Evolutionary conservation across 2,888 invertebrate species (phyloP), one percentile per base, ranked within the genome.

Genomic region (Sminthurinus aureus): DNA sequence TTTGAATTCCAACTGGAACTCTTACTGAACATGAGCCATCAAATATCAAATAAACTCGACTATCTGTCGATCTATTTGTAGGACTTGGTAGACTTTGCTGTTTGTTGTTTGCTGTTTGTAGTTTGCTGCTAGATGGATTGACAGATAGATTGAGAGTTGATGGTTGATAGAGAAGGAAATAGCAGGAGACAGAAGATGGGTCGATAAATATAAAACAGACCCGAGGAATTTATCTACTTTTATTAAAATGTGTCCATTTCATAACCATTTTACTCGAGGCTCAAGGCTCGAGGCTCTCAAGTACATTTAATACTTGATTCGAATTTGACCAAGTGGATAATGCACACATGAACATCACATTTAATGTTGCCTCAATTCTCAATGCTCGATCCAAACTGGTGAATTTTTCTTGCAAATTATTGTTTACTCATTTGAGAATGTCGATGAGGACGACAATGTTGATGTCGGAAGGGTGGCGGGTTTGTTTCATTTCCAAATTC

Each of bases 341-440:
- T 58, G 58, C 58, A 58, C 58, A 58, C 58, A 58, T 9, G 2
- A 58, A 71, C 67, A 11, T 64, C 64, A 2, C n/a, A 20, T 67
- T 67, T 67, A n/a, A 20, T 67, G n/a, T 67, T 67, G n/a, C 22
- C 18, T 64, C 9, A 3, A n/a, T 64, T 4, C n/a, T 64, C n/a
- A 18, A 18, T 74, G 18, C n/a, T 64, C n/a, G 3, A 18, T 74
- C 6, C 26, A 26, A 24, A 9, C 13, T 38, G 11, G 51, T 76
- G 24, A 26, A 22, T 74, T 15, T 74, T n/a, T 74, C 26, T 76
- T 20, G 15, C 38, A 79, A 75, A 75, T 75, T 67, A 79, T 79
- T 79, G 79, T 79, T 79, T 79, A 79, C 67, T 67, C 67, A 79
- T 67, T 79, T 79, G 79, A 79, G 79, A 50, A 66, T 79, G 79